Evolutionary conservation across 2,797 vertebrate genomes (phyloP).

Genomic region (Spinus pinus): DNA sequence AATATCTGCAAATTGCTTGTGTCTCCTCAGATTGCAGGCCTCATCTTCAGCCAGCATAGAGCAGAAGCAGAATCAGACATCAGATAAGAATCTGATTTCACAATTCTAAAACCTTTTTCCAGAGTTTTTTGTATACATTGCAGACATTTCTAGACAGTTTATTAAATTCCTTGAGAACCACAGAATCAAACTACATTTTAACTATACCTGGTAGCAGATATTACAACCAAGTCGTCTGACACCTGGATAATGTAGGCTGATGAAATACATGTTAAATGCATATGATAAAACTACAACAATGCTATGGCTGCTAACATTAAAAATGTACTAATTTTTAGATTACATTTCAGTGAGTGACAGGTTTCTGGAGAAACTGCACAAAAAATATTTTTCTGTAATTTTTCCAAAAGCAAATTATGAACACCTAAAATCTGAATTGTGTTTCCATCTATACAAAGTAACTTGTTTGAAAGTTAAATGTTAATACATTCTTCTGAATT

Average conservation of each 20-base stretch:
- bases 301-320: not conserved
- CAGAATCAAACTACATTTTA: not conserved
- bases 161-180: not conserved
- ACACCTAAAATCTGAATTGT: not conserved
- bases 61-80: not conserved
- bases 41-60: not conserved
- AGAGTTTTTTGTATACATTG: not conserved
- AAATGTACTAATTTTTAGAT: not conserved
- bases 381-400: not conserved
- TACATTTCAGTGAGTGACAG: not conserved
- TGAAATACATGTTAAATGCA: not conserved
- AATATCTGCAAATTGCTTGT: not conserved
- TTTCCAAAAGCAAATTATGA: conserved; percentile 2
- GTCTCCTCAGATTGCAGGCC: not conserved
- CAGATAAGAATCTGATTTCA: not conserved
- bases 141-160: not conserved
- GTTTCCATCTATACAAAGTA: not conserved
- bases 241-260: not conserved
- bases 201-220: not conserved
- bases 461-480: not conserved
- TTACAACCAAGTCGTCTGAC: not conserved
- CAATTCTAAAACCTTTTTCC: not conserved
- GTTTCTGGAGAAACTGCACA: not conserved
- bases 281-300: not conserved
- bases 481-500: conserved; percentile 1